phyloP scores from a whole-genome alignment of 2,888 invertebrate species.

The Amiota mariae region DNA sequence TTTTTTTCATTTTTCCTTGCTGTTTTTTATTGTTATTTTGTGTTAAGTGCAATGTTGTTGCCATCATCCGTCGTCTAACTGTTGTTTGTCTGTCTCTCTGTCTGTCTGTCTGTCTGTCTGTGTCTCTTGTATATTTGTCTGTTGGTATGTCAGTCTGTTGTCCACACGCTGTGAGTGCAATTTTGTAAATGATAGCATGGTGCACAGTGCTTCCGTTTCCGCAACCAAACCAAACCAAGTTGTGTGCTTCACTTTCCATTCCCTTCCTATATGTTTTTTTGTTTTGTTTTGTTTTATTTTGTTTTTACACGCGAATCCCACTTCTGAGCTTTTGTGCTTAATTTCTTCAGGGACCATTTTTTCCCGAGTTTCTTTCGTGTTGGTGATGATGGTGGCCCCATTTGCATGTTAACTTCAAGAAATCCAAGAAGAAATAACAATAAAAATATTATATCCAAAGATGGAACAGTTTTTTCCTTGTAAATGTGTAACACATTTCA shows the following conservation, averaged over 20 bases:
- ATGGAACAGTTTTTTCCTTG: too few species aligned
- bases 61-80: not conserved
- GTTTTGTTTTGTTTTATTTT: constrained; percentile 21
- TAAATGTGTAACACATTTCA: not conserved
- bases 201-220: constrained; percentile 38
- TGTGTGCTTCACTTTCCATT: constrained; percentile 10
- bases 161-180: constrained; percentile 58
- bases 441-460: too few species aligned
- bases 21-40: constrained; percentile 27
- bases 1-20: not conserved
- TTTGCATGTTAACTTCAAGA: not conserved
- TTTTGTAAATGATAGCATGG: constrained; percentile 58
- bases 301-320: constrained; percentile 55
- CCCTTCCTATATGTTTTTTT: too few species aligned
- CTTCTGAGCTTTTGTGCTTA: constrained; percentile 58
- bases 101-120: too few species aligned
- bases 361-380: constrained; percentile 12
- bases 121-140: too few species aligned
- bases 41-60: constrained; percentile 25
- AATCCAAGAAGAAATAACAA: too few species aligned
- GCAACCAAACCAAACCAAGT: constrained; percentile 1
- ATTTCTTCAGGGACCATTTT: constrained; percentile 62
- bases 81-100: too few species aligned
- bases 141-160: not conserved
- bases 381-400: too few species aligned